Evolutionary conservation across 2,888 invertebrate genomes (phyloP).

Genomic region (Blastobasis lacticolella): DNA sequence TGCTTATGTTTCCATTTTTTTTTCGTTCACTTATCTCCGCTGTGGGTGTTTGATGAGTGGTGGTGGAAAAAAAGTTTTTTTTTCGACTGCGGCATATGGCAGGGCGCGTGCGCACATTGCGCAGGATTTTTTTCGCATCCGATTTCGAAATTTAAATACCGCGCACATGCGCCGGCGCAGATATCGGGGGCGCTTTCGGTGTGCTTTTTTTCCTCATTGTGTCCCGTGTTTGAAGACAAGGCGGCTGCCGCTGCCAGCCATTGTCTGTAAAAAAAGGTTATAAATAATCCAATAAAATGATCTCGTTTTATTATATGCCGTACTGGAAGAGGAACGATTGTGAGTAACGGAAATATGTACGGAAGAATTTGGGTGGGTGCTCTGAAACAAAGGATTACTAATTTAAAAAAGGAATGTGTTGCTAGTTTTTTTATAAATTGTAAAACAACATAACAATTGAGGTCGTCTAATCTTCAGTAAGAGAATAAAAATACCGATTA

Average conservation of each 20-base stretch:
- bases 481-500: too few relatives aligned
- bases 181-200: constrained; percentile 44
- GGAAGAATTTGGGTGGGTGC: too few relatives aligned
- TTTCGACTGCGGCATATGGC: constrained; percentile 47
- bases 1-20: constrained; percentile 69
- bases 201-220: constrained; percentile 32
- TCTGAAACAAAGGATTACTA: too few relatives aligned
- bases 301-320: constrained; percentile 11
- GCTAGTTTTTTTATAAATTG: too few relatives aligned
- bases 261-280: background rate
- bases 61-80: constrained; percentile 47
- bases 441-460: too few relatives aligned
- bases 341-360: too few relatives aligned
- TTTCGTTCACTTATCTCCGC: constrained; percentile 44
- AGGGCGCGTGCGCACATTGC: constrained; percentile 70
- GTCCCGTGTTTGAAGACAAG: constrained; percentile 33
- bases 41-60: constrained; percentile 53
- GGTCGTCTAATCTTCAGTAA: too few relatives aligned
- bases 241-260: constrained; percentile 15
- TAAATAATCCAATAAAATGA: constrained; percentile 35
- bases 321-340: too few relatives aligned
- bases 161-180: constrained; percentile 51
- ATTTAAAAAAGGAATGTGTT: too few relatives aligned
- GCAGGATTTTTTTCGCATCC: constrained; percentile 68
- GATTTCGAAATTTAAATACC: constrained; percentile 64